Evolutionary conservation across 2,797 vertebrate genomes (phyloP), one percentile per base, ranked within the genome.

Genomic region (Oryzias sinensis): DNA sequence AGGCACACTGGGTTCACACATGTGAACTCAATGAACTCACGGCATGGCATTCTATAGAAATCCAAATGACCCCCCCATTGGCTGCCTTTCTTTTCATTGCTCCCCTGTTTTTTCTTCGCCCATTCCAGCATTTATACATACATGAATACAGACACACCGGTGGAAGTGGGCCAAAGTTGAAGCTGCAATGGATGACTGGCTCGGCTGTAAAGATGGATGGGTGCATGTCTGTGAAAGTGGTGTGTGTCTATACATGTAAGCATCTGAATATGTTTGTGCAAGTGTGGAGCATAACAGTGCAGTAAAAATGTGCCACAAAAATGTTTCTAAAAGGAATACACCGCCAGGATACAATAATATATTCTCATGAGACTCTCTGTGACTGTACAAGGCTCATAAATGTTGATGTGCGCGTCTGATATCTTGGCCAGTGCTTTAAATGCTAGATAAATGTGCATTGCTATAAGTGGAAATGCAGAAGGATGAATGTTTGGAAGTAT

Each of bases 121-220:
- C 63, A 72, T 62, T 51, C 56, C 65, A 49, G 59, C 63, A 82
- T 86, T 81, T 72, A 83, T 65, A 87, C 65, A 79, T 74, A 84
- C 65, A 76, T 76, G 60, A 85, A 88, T 65, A 76, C 60, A 71
- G 64, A 65, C 76, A 79, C 78, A 77, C 46, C 61, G 80, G 60
- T 70, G 75, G 57, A 81, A 84, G 71, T 87, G 77, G 77, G 87
- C 55, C 84, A 87, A 80, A 85, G 85, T 82, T 87, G 79, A 89
- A 65, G 56, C 62, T 76, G 77, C 76, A 79, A 83, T 83, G 79
- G 72, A 75, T 80, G 73, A 82, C 67, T 77, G 79, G 76, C 66
- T 80, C 70, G 64, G 68, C 60, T 53, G 67, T 74, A 70, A 78
- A 77, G 70, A 76, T 74, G 47, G 62, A 74, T 73, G 66, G 57